phyloP scores from a whole-genome alignment of 2,888 invertebrate species.

The Dermolepida albohirtum region DNA sequence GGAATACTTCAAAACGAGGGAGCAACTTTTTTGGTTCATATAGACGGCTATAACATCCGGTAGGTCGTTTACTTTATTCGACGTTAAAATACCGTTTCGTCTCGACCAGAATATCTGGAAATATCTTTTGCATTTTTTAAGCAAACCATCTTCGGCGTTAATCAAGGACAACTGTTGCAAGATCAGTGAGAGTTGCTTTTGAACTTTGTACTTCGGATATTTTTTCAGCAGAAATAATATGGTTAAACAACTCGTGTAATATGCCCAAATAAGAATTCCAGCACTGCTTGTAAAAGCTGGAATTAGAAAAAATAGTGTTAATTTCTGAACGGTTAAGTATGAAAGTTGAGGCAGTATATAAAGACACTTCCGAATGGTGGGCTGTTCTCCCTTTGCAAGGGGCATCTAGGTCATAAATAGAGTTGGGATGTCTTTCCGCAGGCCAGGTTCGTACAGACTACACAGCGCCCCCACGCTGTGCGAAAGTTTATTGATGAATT shows the following conservation, averaged over 20 bases:
- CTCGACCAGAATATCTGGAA: conserved; percentile 69
- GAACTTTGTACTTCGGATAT: conserved; percentile 54
- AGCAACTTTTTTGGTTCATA: conserved; percentile 68
- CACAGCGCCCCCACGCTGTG: no score
- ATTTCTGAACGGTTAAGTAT: no score
- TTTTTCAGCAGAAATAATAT: conserved; percentile 26
- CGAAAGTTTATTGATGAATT: no score
- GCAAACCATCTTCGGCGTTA: conserved; percentile 64
- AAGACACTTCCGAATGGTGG: no score
- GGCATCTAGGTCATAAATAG: no score
- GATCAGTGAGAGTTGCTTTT: conserved; percentile 65
- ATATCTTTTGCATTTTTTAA: conserved; percentile 66
- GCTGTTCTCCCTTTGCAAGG: no score
- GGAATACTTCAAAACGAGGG: conserved; percentile 64
- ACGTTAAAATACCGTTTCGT: conserved; percentile 67
- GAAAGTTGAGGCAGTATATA: no score
- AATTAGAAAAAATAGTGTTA: conserved; percentile 54
- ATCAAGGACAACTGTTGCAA: conserved; percentile 65
- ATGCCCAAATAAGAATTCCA: conserved; percentile 53
- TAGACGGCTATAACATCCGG: conserved; percentile 69
- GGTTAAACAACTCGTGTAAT: conserved; percentile 35
- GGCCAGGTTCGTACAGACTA: no score
- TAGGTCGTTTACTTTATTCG: conserved; percentile 64
- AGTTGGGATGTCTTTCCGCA: no score
- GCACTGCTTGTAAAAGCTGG: conserved; percentile 64